phyloP scores from a whole-genome alignment of 2,797 vertebrate species.

The Garrulus glandarius region DNA sequence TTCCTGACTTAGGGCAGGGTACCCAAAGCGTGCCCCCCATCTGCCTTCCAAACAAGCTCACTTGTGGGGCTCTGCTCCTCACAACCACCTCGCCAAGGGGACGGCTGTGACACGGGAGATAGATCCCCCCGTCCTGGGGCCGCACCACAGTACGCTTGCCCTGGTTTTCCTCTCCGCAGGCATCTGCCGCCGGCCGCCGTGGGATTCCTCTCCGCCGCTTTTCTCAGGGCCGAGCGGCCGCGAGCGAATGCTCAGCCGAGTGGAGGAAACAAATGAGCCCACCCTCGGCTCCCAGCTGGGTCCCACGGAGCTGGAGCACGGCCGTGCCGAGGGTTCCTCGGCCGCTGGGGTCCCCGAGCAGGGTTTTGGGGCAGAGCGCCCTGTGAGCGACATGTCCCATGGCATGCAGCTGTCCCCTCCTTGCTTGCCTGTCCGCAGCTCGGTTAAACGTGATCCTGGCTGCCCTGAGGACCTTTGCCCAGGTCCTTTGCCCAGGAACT shows the following conservation, averaged over 20 bases:
- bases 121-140: neutral
- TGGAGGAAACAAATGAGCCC: constrained; percentile 39
- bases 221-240: neutral
- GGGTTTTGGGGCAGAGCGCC: fast-evolving
- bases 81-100: neutral
- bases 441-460: fast-evolving
- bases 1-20: neutral
- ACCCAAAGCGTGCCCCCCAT: neutral
- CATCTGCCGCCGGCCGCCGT: neutral
- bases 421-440: fast-evolving
- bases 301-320: fast-evolving
- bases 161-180: neutral
- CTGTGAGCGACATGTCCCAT: fast-evolving
- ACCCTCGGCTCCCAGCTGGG: neutral
- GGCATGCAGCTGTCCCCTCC: fast-evolving
- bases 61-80: fast-evolving
- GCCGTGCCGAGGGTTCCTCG: neutral
- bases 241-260: neutral
- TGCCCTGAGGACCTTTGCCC: neutral
- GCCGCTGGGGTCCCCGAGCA: fast-evolving
- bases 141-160: neutral
- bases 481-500: neutral
- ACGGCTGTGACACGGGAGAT: fast-evolving
- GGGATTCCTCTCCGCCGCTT: neutral
- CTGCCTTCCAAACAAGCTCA: fast-evolving